These are phyloP conservation scores for Atherix ibis DNA, from an alignment of 2,888 invertebrate species.

Conservation along the genomic window DNA sequence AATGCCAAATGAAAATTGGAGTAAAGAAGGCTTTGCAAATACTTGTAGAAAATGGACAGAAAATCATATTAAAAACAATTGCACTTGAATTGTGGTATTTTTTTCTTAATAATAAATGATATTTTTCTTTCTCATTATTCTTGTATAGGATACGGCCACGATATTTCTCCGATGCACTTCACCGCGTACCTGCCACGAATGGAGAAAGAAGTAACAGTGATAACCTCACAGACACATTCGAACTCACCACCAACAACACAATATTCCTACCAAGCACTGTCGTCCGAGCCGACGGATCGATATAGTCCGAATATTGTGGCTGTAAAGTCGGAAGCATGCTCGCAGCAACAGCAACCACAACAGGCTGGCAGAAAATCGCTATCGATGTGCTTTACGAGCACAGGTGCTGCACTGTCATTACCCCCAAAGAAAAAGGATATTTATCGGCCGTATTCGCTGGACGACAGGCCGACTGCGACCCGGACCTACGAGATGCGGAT, in stretches of 20 bases:
- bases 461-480: conserved; percentile 39
- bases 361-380: conserved; percentile 44
- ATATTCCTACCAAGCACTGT: conserved; percentile 26
- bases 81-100: no score
- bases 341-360: conserved; percentile 10
- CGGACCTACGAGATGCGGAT: conserved; percentile 39
- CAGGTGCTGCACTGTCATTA: conserved; percentile 63
- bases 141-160: conserved; percentile 56
- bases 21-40: no score
- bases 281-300: conserved; percentile 19
- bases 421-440: conserved; percentile 87
- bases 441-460: conserved; percentile 73
- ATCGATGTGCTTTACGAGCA: conserved; percentile 73
- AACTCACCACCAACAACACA: conserved; percentile 27
- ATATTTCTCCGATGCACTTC: conserved; percentile 60
- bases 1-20: no score
- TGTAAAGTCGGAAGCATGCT: conserved; percentile 23
- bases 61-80: no score
- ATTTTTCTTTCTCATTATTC: no score
- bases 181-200: conserved; percentile 54
- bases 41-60: no score
- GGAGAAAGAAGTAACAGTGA: conserved; percentile 41
- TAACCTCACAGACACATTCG: conserved; percentile 27
- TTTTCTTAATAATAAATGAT: no score
- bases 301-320: conserved; percentile 26